phyloP scores from a whole-genome alignment of 2,797 vertebrate species.

The Acrossocheilus fasciatus region DNA sequence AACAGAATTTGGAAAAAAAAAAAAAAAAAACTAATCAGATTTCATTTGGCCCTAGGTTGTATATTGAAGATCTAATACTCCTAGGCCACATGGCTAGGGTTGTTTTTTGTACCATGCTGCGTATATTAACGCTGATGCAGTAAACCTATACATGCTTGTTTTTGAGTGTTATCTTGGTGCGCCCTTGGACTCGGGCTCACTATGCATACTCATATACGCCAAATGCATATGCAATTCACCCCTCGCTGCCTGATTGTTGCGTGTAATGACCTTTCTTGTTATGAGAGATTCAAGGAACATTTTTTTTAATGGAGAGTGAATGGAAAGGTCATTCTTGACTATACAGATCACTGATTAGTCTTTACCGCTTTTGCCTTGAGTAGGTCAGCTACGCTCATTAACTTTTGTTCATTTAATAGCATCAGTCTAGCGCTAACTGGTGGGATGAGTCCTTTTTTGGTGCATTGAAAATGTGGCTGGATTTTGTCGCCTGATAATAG shows the following conservation, averaged over 20 bases:
- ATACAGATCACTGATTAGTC: constrained; percentile 41
- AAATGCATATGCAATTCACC: not conserved
- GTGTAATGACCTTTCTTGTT: constrained; percentile 45
- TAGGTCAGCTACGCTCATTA: constrained; percentile 46
- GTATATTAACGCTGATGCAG: constrained; percentile 21
- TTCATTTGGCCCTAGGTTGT: not conserved
- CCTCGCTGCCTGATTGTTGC: constrained; percentile 11
- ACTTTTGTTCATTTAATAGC: constrained; percentile 43
- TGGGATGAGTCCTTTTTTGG: constrained; percentile 2
- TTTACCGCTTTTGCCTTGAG: constrained; percentile 36
- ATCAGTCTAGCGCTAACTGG: constrained; percentile 16
- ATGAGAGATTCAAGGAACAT: constrained; percentile 4
- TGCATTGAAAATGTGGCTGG: constrained; percentile 17
- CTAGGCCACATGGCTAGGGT: constrained; percentile 25
- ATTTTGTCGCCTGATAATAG: constrained; percentile 2
- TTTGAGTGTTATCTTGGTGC: constrained; percentile 42
- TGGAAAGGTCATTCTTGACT: constrained; percentile 50
- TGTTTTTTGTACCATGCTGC: constrained; percentile 19
- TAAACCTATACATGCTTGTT: constrained; percentile 26
- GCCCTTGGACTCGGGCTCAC: constrained; percentile 45
- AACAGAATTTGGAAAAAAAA: too few relatives aligned
- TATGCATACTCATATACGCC: constrained; percentile 23
- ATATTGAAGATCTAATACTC: constrained; percentile 13
- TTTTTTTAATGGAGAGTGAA: constrained; percentile 25
- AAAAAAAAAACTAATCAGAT: not conserved